Evolutionary conservation across 1,140 invertebrate species (phyloP), one percentile per base, ranked within the genome.

Genomic region (Cephus cinctus): DNA sequence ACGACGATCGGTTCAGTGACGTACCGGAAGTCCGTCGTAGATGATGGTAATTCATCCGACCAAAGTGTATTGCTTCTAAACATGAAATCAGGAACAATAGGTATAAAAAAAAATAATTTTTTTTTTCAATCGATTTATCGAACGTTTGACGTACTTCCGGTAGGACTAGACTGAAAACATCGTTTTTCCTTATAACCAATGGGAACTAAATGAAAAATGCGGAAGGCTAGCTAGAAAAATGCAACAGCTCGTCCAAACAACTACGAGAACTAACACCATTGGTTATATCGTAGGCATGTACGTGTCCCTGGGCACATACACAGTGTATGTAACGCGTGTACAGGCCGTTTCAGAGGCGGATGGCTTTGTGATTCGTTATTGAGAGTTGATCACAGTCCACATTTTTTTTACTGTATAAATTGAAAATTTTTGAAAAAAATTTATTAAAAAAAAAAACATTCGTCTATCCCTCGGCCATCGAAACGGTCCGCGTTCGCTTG

Each of bases 201-300:
- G 65, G 64, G 64, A 67, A 52, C 60, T 64, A 71, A 66, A 67
- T 63, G 66, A 57, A 68, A 72, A 70, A 74, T 73, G 70, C 69
- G 63, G 61, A 74, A 71, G 69, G 63, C 71, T 71, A 73, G 67
- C 67, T 75, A 71, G 61, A 75, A 72, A 74, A 72, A 72, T 74
- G 70, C 71, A 73, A 71, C 68, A 73, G 70, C 69, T 72, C 56
- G 63, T 69, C 68, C 70, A 35, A 73, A 72, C 59, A 73, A 71
- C 69, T 74, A 74, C 69, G 57, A 71, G 63, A 62, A 68, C 62
- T 59, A 69, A 67, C 61, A 62, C 68, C 65, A 68, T 61, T 65
- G 62, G 59, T 72, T 71, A 63, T 70, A 56, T 63, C 56, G 38
- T 57, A 34, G 58, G 56, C 67, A 66, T 63, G 64, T 65, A 71